Percentiles rank a stretch among this genome's conserved stretches.
Conservation (phyloP, 2,113 vertebrate genomes). For the Pyrgilauda ruficollis region DNA sequence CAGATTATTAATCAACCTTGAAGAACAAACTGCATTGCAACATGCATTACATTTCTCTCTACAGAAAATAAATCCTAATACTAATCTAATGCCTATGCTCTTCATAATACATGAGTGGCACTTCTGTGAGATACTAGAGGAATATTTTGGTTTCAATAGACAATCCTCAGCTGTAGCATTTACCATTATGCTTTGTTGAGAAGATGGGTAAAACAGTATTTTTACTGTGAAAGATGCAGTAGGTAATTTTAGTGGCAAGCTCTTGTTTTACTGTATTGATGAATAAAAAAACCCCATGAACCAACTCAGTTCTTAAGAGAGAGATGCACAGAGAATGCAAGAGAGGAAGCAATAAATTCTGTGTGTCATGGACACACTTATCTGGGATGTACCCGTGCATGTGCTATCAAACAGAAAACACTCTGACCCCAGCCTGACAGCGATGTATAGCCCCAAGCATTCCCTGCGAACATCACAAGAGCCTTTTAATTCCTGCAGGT, state of each 20-base stretch:
- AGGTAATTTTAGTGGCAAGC: neutral
- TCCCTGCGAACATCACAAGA: neutral
- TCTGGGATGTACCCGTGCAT: fast-evolving
- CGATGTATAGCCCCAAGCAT: neutral
- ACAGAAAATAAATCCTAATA: neutral
- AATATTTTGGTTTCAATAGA: neutral
- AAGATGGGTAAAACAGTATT: neutral
- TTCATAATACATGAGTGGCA: neutral
- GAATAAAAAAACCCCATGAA: neutral
- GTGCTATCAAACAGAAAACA: neutral
- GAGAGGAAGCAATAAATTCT: neutral
- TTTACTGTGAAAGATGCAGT: neutral
- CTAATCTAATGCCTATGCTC: neutral
- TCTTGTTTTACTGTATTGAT: neutral
- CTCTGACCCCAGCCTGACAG: neutral
- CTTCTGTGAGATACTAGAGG: neutral
- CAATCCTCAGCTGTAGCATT: neutral
- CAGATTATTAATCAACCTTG: neutral
- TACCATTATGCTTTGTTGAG: neutral
- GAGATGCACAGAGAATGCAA: neutral
- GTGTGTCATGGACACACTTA: neutral
- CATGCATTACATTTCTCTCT: neutral
- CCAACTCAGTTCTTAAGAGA: neutral
- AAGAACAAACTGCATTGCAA: neutral
- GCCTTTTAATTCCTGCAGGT: neutral